These are phyloP conservation scores for Orchestes rusci DNA, from an alignment of 2,888 invertebrate genomes.

Conservation along the genomic window DNA sequence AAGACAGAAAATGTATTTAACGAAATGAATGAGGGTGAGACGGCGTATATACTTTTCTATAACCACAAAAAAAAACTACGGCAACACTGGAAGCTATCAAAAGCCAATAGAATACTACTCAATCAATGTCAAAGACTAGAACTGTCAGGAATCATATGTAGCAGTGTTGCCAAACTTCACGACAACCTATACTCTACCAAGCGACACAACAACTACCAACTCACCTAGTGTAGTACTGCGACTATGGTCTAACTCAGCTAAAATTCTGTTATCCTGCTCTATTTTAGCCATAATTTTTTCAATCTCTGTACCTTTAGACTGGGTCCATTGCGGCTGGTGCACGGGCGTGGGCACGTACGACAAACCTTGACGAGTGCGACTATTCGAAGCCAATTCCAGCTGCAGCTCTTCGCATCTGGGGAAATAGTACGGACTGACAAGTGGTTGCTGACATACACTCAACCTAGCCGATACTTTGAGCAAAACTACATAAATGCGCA, in stretches of 20 bases:
- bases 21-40: too few species aligned
- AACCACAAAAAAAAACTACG: too few species aligned
- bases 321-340: constrained; percentile 32
- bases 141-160: too few species aligned
- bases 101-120: too few species aligned
- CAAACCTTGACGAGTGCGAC: constrained; percentile 36
- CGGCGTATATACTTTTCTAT: too few species aligned
- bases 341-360: constrained; percentile 3
- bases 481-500: too few species aligned
- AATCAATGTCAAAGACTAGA: too few species aligned
- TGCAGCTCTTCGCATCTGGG: constrained; percentile 77
- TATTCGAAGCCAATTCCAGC: constrained; percentile 64
- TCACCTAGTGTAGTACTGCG: constrained; percentile 62
- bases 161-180: too few species aligned
- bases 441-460: neutral
- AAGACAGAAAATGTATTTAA: too few species aligned
- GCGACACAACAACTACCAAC: constrained; percentile 31
- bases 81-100: too few species aligned
- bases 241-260: constrained; percentile 84
- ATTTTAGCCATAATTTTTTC: constrained; percentile 94
- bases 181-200: too few species aligned
- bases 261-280: constrained; percentile 81
- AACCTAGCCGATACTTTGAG: too few species aligned
- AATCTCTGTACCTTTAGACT: constrained; percentile 62
- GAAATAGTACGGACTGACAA: neutral